Base-by-base conservation (phyloP, 1,140 invertebrate genomes). In the Ostrea denselamellosa region DNA sequence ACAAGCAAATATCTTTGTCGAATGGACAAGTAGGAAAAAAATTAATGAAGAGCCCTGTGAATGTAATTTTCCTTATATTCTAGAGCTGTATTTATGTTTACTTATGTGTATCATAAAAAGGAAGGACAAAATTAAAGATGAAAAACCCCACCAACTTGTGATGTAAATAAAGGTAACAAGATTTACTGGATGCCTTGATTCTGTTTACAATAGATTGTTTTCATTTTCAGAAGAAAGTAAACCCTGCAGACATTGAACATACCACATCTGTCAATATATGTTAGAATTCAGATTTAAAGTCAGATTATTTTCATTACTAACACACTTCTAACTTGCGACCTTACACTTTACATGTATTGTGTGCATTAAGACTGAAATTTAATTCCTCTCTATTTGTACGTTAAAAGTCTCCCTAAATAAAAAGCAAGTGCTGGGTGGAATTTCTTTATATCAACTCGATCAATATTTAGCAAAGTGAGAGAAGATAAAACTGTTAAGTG, bases 401-500 rank as follows among this genome's bases (percentile, higher is more conserved):
- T 77, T 77, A 77, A 77, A 77, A 77, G 68, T 77, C 68, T 77
- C 22, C 28, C 68, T 77, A 77, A 77, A 77, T 77, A 77, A 77
- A 44, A 77, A 77, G 68, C 68, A 34, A 77, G 68, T 77, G 68
- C 68, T 77, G 68, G 68, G 28, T 77, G 68, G 68, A 77, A 77
- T 77, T 77, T 77, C 68, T 77, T 77, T 77, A 77, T 77, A 77
- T 77, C 68, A 77, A 77, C 68, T 14, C 25, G 68, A 77, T 77
- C 68, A 77, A 77, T 77, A 77, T 77, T 77, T 28, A 77, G 25
- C 28, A 77, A 14, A 77, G 68, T 14, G 28, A 77, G 25, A 77
- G 68, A 77, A 77, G 22, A 77, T 77, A 77, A 62, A 77, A 77
- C 68, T 77, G 22, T 77, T 77, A 77, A 77, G 68, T 77, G 68